Base-by-base conservation (phyloP, 2,888 invertebrate genomes). In the Polyploca ridens region DNA sequence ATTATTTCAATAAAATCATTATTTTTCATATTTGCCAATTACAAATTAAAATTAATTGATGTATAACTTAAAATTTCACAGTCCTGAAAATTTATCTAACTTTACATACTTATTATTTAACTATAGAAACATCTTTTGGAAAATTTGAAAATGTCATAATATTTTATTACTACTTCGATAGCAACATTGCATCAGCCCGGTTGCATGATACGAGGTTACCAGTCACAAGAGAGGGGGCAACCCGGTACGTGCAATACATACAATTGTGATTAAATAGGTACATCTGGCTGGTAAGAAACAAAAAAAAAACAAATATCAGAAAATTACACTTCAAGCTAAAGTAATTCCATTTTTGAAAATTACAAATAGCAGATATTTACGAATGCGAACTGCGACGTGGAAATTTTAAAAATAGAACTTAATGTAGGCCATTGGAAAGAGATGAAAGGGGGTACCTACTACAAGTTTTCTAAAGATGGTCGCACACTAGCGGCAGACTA, bases 121-220 rank as follows among this genome's bases (percentile, higher is more conserved):
- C 10, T 11, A 11, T 8, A 41, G 41, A 41, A 14, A 44, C 38
- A 38, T 38, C 38, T 38, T 10, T 44, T 49, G 44, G 44, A 49
- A 49, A 49, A 49, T n/a, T 49, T 16, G 16, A 49, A n/a, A 63
- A 64, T 71, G 65, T 66, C 70, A 68, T 64, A 66, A 77, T 63
- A 63, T 72, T 68, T 62, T 67, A 71, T 63, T 67, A 69, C 44
- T 68, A 64, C 66, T 70, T 64, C 67, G 64, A 70, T 58, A 63
- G 63, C 62, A 62, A 65, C 59, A 71, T 88, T 88, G 83, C 89
- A 87, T 89, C 88, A 89, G 87, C 79, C 27, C 72, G 63, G 71
- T 80, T 73, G 76, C 76, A 69, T 63, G 54, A 54, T 54, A n/a
- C 54, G 54, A 54, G 54, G 54, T 19, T 33, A 41, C 61, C 41